Evolutionary conservation across 2,888 invertebrate species (phyloP), one percentile per base, ranked within the genome.

Genomic region (Hypomecis punctinalis): DNA sequence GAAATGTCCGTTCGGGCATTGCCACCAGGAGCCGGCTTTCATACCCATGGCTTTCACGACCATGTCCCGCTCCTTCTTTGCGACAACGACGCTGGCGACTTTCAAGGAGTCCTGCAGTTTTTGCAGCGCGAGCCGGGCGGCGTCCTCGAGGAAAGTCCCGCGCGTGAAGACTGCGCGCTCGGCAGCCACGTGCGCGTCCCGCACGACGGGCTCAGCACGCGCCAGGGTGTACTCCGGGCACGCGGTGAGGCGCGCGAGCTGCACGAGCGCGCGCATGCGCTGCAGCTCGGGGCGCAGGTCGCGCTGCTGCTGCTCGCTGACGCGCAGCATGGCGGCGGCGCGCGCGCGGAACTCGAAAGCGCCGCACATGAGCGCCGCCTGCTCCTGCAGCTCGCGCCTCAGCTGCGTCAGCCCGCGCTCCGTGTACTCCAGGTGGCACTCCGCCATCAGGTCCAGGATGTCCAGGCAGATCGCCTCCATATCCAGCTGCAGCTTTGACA

Each of bases 1-100:
- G 42, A 90, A 79, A 80, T 96, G 96, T 0, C 95, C 96, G 72
- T 96, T 95, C 0, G 94, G 94, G 83, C 96, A 96, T 80, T 95
- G 95, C 81, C 90, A 96, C 96, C 96, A 96, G 75, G 94, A 94
- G 0, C 96, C 96, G 52, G 90, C 86, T 48, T 78, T 83, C 37
- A 95, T 75, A 6, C 37, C 60, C 37, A 65, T 65, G 36, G 57
- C 65, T 0, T 80, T 75, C 0, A 95, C 89, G 53, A 96, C 93
- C 84, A 94, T 78, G 23, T 81, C 75, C 46, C 92, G 85, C 77
- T 96, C 95, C 59, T 23, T 23, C 23, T 76, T 70, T 67, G 77
- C 82, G 5, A 71, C 70, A 3, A 83, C 68, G 6, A 82, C 69
- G 2, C 75, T 79, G 10, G 70, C 78, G 1, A 82, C 65, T 40